phyloP scores from a whole-genome alignment of 2,113 vertebrate species.

The Psilopogon haemacephalus region DNA sequence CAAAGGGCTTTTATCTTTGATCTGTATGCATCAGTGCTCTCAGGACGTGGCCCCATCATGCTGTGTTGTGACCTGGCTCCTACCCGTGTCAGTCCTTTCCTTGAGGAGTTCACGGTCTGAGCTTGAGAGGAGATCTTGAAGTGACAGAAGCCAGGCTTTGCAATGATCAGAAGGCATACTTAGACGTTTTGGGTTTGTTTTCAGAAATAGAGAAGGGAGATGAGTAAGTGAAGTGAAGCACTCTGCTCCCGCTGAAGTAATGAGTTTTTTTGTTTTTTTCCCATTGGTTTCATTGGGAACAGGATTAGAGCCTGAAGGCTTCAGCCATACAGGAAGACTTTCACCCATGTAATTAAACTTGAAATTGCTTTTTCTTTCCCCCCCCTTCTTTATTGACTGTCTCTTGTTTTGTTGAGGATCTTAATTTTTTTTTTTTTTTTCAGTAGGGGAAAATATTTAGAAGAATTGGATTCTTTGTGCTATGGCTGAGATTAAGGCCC shows the following conservation, averaged over 20 bases:
- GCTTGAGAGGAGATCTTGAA: background rate
- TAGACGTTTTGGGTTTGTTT: background rate
- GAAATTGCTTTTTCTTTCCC: background rate
- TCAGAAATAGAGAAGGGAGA: background rate
- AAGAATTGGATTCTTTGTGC: slow-evolving; percentile 28
- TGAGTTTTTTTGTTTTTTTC: background rate
- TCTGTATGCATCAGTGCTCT: background rate
- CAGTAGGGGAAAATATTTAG: background rate
- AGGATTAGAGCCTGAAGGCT: background rate
- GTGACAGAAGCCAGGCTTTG: background rate
- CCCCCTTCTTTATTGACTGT: background rate
- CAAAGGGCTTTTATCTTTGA: background rate
- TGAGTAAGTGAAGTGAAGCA: background rate
- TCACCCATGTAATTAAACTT: background rate
- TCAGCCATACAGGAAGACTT: background rate
- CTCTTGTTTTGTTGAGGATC: background rate
- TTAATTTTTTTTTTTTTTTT: no score
- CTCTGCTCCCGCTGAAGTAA: background rate
- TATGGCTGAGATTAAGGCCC: background rate
- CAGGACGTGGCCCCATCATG: background rate
- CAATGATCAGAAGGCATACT: background rate
- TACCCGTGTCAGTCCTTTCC: background rate
- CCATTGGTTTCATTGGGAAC: background rate
- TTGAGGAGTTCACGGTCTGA: background rate
- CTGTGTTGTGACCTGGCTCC: background rate